A percentile compares a stretch with the other conserved stretches of the same genome.
Conservation (phyloP, 2,888 invertebrate species). For the Nasonia oneida region DNA sequence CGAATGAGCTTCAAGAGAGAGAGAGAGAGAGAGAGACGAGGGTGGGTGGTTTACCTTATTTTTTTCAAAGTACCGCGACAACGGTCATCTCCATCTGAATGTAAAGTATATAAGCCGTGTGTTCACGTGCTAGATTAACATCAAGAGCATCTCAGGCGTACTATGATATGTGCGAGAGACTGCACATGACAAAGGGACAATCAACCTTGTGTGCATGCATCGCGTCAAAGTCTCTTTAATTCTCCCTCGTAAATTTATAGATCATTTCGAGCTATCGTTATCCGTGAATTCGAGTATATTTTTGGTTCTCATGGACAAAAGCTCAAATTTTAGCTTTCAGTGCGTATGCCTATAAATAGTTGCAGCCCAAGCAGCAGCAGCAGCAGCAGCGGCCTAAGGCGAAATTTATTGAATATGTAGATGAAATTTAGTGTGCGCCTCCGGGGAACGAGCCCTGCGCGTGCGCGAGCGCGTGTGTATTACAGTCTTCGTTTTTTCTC, state of each 20-base stretch:
- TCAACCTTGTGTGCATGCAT: not conserved
- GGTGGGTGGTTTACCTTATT: too few species aligned
- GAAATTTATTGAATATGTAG: conserved; percentile 46
- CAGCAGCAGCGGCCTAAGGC: not conserved
- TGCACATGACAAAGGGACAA: not conserved
- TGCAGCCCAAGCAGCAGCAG: not conserved
- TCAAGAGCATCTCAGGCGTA: not conserved
- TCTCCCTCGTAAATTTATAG: conserved; percentile 38
- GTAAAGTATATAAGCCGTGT: not conserved
- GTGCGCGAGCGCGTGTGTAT: not conserved
- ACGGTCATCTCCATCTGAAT: not conserved
- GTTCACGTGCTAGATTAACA: not conserved
- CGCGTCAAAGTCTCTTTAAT: conserved; percentile 39
- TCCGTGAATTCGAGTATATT: not conserved
- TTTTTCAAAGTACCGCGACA: too few species aligned
- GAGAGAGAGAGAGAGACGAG: too few species aligned
- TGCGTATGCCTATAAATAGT: conserved; percentile 24
- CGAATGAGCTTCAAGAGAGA: not conserved
- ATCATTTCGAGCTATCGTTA: conserved; percentile 6
- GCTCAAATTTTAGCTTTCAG: too few species aligned
- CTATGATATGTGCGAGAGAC: not conserved
- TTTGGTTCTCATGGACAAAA: not conserved
- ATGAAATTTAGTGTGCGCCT: conserved; percentile 26
- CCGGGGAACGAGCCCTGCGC: not conserved
- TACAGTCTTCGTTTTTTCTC: not conserved